A percentile compares a stretch with the other conserved stretches of the same genome.
Conservation (phyloP, 2,113 vertebrate species). For the Ahaetulla prasina region DNA sequence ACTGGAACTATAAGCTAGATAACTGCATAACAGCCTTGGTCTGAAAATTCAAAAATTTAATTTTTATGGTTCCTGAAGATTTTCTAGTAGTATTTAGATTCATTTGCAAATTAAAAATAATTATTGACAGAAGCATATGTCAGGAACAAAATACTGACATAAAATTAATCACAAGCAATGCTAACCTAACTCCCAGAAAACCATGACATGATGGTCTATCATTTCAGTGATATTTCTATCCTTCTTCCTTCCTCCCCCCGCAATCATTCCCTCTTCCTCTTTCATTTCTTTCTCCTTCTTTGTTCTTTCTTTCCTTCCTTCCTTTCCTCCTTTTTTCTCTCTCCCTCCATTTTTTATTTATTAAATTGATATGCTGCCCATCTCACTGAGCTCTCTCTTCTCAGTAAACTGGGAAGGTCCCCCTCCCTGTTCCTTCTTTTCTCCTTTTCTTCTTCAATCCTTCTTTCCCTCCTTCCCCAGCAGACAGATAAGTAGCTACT, state of each 20-base stretch:
- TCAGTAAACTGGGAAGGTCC: background rate
- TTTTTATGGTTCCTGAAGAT: background rate
- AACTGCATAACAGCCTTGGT: background rate
- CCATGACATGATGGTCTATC: too few relatives aligned
- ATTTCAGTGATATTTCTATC: background rate
- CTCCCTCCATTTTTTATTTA: background rate
- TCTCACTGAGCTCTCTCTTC: background rate
- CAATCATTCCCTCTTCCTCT: background rate
- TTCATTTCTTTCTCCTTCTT: background rate
- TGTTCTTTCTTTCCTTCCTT: background rate
- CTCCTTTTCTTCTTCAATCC: background rate
- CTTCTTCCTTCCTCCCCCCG: background rate
- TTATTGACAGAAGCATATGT: background rate
- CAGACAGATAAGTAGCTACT: background rate
- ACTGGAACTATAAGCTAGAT: background rate
- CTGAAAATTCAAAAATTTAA: background rate
- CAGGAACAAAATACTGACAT: background rate
- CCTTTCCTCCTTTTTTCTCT: background rate
- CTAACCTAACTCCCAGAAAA: background rate
- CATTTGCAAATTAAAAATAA: background rate
- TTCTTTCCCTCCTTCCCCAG: background rate
- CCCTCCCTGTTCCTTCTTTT: background rate
- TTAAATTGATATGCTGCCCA: background rate
- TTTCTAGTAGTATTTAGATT: background rate
- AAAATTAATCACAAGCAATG: background rate